Base-by-base conservation (phyloP, 2,888 invertebrate species). In the Pimpla rufipes region DNA sequence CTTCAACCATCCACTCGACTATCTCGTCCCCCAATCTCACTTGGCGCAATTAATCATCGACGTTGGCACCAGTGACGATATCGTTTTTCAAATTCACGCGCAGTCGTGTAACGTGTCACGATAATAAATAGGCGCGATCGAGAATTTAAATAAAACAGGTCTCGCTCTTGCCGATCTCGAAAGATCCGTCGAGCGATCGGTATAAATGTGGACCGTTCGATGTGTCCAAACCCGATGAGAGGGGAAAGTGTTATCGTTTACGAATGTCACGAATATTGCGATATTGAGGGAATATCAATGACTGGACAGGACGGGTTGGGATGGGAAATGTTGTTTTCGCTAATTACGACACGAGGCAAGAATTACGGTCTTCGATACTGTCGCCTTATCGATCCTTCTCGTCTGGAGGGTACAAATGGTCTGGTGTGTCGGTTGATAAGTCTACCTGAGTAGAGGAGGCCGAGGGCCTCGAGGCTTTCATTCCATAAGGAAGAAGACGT, bases 401-500 rank as follows among this genome's bases (percentile, higher is more conserved):
- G 40, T 52, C 47, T 71, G 35, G 29, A 23, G 42, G n/a, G 45
- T 42, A 40, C 29, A 18, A 66, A 71, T 40, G 40, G 35, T 23
- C 16, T 42, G 40, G 52, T 70, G 18, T n/a, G 40, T 18, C 37
- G 47, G 73, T 37, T 45, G 45, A 47, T 21, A 66, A 70, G 66
- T 50, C 35, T 75, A 71, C 71, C 57, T 50, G 67, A 42, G 67
- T 79, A 57, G 52, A 78, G 66, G 50, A 73, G 40, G 37, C 45
- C 68, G n/a, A 66, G 37, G 66, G 75, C 81, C 85, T 83, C 52
- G 70, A 68, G 84, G 79, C 68, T 81, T 77, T 81, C 78, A 83
- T 84, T 79, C 81, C 59, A 64, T 66, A 71, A 77, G 66, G 80
- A 81, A 79, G 82, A 84, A 75, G 76, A 73, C 29, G 77, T 70